Evolutionary conservation across 1,140 invertebrate species (phyloP).

Genomic region (Camponotus floridanus): DNA sequence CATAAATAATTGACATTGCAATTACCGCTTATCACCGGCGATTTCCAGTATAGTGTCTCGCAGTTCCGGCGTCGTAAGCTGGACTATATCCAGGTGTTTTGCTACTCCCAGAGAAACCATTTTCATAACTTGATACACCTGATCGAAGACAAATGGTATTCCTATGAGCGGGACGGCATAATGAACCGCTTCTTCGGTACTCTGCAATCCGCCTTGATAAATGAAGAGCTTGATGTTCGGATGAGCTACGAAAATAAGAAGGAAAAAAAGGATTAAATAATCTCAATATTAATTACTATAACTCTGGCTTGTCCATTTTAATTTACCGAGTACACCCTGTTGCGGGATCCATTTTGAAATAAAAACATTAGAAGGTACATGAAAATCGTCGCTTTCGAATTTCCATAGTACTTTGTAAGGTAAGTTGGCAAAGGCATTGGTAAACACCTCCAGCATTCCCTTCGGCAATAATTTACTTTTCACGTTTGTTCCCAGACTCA

Average conservation of each 20-base stretch:
- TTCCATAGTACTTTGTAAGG: slow-evolving; percentile 81
- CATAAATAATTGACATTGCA: slow-evolving; percentile 14
- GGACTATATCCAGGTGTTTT: slow-evolving; percentile 57
- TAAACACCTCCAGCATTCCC: slow-evolving; percentile 77
- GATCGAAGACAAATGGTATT: slow-evolving; percentile 81
- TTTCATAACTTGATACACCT: slow-evolving; percentile 70
- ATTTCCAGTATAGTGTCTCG: slow-evolving; percentile 40
- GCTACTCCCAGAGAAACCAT: slow-evolving; percentile 67
- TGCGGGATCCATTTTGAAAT: slow-evolving; percentile 83
- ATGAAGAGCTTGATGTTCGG: slow-evolving; percentile 84
- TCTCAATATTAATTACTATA: slow-evolving; percentile 42
- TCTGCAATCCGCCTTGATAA: slow-evolving; percentile 86
- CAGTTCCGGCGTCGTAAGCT: slow-evolving; percentile 12
- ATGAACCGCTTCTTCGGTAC: slow-evolving; percentile 84
- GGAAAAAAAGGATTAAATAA: slow-evolving; percentile 29
- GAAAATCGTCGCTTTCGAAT: slow-evolving; percentile 51
- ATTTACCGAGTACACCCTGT: slow-evolving; percentile 78
- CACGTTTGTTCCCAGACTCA: slow-evolving; percentile 86
- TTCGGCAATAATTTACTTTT: slow-evolving; percentile 79
- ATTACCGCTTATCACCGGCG: slow-evolving; percentile 48
- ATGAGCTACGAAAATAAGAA: slow-evolving; percentile 78
- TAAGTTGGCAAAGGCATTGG: slow-evolving; percentile 85
- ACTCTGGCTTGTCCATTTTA: neutral
- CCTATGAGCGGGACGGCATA: slow-evolving; percentile 85
- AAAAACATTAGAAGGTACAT: slow-evolving; percentile 77